A percentile compares a stretch with the other conserved stretches of the same genome.
phyloP scores from a whole-genome alignment of 2,888 invertebrate species.

The Chalcosyrphus nemorum region DNA sequence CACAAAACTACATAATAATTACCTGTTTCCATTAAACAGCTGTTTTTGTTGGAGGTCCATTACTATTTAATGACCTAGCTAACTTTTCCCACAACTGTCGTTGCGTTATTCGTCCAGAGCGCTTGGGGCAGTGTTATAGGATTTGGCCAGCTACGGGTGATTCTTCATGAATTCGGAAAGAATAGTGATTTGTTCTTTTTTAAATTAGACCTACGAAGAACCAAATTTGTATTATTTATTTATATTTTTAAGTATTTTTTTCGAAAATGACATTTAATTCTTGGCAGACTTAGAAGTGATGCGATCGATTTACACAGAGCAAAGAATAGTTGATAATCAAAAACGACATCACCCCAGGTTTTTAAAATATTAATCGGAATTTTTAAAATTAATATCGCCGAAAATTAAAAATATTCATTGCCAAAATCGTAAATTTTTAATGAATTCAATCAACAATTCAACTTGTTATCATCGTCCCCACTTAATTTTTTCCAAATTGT shows the following conservation, averaged over 20 bases:
- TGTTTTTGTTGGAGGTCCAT: slow-evolving; percentile 8
- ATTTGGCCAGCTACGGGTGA: neutral
- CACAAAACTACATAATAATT: neutral
- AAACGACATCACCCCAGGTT: no score
- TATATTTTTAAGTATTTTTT: neutral
- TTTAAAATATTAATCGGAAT: no score
- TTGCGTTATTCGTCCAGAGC: neutral
- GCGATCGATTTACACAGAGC: no score
- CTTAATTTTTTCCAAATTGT: no score
- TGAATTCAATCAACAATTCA: no score
- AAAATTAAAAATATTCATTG: no score
- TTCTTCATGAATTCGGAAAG: neutral
- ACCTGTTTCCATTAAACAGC: neutral
- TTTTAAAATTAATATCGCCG: no score
- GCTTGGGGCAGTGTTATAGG: neutral
- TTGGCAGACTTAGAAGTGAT: no score
- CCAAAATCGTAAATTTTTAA: no score
- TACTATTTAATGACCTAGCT: neutral
- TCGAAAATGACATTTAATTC: no score
- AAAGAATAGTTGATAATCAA: no score
- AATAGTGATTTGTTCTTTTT: neutral
- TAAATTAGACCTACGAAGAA: neutral
- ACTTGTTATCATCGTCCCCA: no score
- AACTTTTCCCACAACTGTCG: slow-evolving; percentile 9
- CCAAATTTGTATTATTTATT: neutral